A percentile compares a stretch with the other conserved stretches of the same genome.
phyloP scores from a whole-genome alignment of 2,888 invertebrate species.

The Xestoiulus laeticollis region DNA sequence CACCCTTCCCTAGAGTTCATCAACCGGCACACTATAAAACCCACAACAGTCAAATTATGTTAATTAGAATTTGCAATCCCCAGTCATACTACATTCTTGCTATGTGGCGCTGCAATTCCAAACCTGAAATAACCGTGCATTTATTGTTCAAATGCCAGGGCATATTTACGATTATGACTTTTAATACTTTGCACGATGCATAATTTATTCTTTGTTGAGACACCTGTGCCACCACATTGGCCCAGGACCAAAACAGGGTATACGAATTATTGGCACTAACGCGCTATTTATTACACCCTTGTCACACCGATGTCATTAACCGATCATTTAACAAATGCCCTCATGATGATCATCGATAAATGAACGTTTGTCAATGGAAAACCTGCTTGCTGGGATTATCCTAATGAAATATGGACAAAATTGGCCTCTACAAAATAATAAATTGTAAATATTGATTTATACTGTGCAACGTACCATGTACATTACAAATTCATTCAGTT shows the following conservation, averaged over 20 bases:
- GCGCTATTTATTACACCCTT: background rate
- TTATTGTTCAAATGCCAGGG: background rate
- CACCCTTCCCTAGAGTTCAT: background rate
- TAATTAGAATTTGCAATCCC: background rate
- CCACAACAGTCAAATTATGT: slow-evolving; percentile 14
- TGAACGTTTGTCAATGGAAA: background rate
- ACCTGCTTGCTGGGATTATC: background rate
- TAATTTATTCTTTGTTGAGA: slow-evolving; percentile 15
- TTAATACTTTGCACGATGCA: slow-evolving; percentile 1
- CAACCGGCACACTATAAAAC: background rate
- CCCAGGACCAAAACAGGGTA: slow-evolving; percentile 15
- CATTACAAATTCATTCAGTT: too few relatives aligned
- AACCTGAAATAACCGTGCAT: background rate
- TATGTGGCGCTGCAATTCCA: background rate
- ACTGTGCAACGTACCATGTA: background rate
- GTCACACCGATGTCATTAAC: background rate
- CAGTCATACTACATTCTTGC: background rate
- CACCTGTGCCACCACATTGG: slow-evolving; percentile 21
- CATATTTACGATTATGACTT: background rate
- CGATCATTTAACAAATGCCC: slow-evolving; percentile 7
- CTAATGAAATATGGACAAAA: background rate
- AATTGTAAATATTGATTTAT: background rate
- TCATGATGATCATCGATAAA: background rate
- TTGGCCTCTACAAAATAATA: background rate
- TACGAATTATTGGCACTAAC: background rate